Evolutionary conservation across 2,797 vertebrate species (phyloP), one percentile per base, ranked within the genome.

Genomic region (Heterohyrax brucei): DNA sequence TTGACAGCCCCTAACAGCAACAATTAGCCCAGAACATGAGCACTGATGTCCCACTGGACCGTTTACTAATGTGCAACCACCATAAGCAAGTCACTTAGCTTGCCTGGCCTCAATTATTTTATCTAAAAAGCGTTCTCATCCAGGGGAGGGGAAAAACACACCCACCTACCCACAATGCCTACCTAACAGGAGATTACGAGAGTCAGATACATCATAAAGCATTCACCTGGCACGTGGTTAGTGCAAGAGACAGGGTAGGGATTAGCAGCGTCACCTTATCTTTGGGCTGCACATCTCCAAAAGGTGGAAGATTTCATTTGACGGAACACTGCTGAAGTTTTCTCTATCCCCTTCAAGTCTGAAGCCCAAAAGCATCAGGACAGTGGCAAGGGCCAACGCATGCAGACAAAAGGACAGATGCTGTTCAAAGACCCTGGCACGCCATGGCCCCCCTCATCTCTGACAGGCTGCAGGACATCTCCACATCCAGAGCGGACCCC

Each of bases 71-170:
- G 68, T 1, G 56, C 26, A 8, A 26, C 22, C 56, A 26, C 22
- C 56, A 56, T 26, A 80, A 21, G 8, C 30, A 53, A 80, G 73
- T 62, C 75, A n/a, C 81, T 50, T 30, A n/a, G 68, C 50, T 76
- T 73, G 81, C 77, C 33, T 72, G 77, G 72, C 70, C 75, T 91
- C 26, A 2, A 10, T 46, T 44, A 68, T 80, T 80, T 89, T 82
- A 75, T 30, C 85, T 78, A 73, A 18, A 87, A 89, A 88, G 56
- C n/a, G 26, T 19, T 90, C 82, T 87, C 59, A 64, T 82, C 61
- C 44, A 12, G 12, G 14, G 48, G 9, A 6, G 3, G 59, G 75
- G 59, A 72, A 76, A 46, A 16, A 56, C 4, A 53, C 50, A 53
- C 50, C 10, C 53, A 56, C 53, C 13, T 16, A 56, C 53, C 13